Base-by-base conservation (phyloP, 1,140 invertebrate species). In the Harpegnathos saltator region DNA sequence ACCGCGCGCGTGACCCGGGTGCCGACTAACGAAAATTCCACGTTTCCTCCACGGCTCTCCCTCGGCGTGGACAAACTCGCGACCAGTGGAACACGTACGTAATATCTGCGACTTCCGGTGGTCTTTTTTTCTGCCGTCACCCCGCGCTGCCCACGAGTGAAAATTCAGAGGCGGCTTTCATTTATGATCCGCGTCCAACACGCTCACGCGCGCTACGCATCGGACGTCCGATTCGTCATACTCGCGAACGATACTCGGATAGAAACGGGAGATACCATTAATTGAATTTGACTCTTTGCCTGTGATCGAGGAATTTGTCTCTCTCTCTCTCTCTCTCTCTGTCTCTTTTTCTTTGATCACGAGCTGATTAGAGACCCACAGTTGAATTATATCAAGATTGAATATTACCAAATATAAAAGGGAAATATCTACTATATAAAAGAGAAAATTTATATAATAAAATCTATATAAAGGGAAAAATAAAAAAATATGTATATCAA, bases 1-100 rank as follows among this genome's bases (percentile, higher is more conserved):
- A 78, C 83, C 63, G 19, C 29, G 83, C 62, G 81, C 89, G 89
- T 90, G 89, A 74, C 74, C 33, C 26, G 89, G 56, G 22, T 90
- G 24, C 66, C 66, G 81, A 86, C n/a, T 54, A 77, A 48, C 71
- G 81, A 80, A 88, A 86, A 83, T 88, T 86, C 77, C 59, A 44
- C 33, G 54, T 80, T 38, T 66, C 38, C 33, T 50, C 38, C 33
- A 15, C 5, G n/a, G 22, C 29, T 61, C 65, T 72, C 66, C 66
- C 77, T 69, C 65, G 52, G 56, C 78, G 78, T 82, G 78, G 78
- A 73, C 78, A 63, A 82, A 82, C 78, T 72, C 78, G 44, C 71
- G 56, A 73, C 78, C 78, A 82, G 78, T 74, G 48, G 58, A 74
- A 83, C 78, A 78, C 59, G 78, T 74, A 74, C 59, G 71, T 82